Evolutionary conservation across 2,113 vertebrate genomes (phyloP), one percentile per base, ranked within the genome.

Genomic region (Pollachius pollachius): DNA sequence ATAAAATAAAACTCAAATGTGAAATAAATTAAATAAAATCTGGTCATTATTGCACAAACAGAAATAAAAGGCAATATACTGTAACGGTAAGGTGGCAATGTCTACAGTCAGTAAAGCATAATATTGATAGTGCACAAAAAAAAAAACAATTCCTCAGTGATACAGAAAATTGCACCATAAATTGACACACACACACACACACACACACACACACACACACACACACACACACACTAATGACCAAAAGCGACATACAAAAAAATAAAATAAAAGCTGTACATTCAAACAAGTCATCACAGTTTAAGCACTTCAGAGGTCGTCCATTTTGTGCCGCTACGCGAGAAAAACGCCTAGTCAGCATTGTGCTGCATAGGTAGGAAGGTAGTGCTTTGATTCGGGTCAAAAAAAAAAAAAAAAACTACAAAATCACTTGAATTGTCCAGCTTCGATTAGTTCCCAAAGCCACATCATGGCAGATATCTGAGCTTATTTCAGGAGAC

Each of bases 211-310:
- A 48, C 41, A 48, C 8, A 48, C 41, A 48, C 41, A 48, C 5
- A 48, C 41, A 48, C 41, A 48, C 6, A 48, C 7, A 48, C 41
- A 13, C 1, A 48, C 1, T 41, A 41, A 41, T 41, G 37, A 41
- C 37, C 37, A 41, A 77, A 61, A 59, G 52, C 62, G 21, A 67
- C 62, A 74, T 23, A 74, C 66, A 66, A 64, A 81, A 91, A 91
- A 90, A 89, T 72, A 75, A 71, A 69, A 41, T 30, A 72, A 88
- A 90, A 69, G 76, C 74, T 83, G 89, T 93, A 92, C 89, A 90
- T 91, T 87, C 84, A 92, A 84, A 90, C 69, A 87, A 93, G 93
- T 94, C 92, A 91, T 94, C 93, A 94, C 93, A 94, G 93, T 93
- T 89, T 89, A 91, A 92, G 93, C 83, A 91, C 91, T 88, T 77